Evolutionary conservation across 2,113 vertebrate genomes (phyloP).

Genomic region (Motacilla alba): DNA sequence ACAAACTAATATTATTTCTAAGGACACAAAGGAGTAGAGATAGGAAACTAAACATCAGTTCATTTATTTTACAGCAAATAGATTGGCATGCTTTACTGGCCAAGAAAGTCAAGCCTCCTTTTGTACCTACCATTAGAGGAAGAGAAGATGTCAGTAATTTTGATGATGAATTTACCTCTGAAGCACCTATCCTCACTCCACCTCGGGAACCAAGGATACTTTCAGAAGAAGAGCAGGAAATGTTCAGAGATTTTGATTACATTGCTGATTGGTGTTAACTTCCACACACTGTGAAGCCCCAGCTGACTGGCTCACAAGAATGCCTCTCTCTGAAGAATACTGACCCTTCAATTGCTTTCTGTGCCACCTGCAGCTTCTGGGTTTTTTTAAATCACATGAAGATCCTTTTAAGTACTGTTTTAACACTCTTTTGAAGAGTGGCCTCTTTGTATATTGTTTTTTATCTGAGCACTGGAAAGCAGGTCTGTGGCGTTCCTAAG

Average conservation of each 20-base stretch:
- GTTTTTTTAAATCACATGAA: slow-evolving; percentile 70
- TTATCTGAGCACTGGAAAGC: slow-evolving; percentile 90
- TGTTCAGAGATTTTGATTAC: slow-evolving; percentile 98
- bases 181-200: slow-evolving; percentile 94
- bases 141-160: slow-evolving; percentile 97
- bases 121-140: slow-evolving; percentile 92
- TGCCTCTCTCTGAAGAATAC: slow-evolving; percentile 61
- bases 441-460: slow-evolving; percentile 68
- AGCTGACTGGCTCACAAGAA: slow-evolving; percentile 73
- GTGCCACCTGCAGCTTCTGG: slow-evolving; percentile 81
- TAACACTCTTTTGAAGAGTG: slow-evolving; percentile 69
- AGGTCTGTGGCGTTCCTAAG: slow-evolving; percentile 63
- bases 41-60: slow-evolving; percentile 1
- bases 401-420: slow-evolving; percentile 72
- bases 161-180: slow-evolving; percentile 98
- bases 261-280: slow-evolving; percentile 96
- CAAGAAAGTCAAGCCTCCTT: slow-evolving; percentile 95
- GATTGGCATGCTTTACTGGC: slow-evolving; percentile 92
- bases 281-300: slow-evolving; percentile 83
- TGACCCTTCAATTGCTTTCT: slow-evolving; percentile 70
- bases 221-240: slow-evolving; percentile 88
- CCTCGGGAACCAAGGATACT: slow-evolving; percentile 93
- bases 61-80: slow-evolving; percentile 77
- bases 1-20: neutral
- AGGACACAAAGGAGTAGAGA: neutral